phyloP scores from a whole-genome alignment of 2,113 vertebrate genomes.

The Micromys minutus region DNA sequence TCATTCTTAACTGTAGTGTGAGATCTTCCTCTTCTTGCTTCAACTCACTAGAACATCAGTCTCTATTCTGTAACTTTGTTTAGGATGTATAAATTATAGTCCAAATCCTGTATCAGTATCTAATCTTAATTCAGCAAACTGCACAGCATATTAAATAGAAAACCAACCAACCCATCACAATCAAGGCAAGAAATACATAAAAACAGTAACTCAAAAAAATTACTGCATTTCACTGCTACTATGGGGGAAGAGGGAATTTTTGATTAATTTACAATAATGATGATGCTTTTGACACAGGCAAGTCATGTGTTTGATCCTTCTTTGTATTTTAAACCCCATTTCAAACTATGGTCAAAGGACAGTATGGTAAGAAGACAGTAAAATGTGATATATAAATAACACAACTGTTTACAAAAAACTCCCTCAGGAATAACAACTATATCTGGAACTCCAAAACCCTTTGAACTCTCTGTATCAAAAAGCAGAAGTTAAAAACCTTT shows the following conservation, averaged over 20 bases:
- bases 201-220: neutral
- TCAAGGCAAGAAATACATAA: neutral
- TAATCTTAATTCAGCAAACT: conserved; percentile 40
- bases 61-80: neutral
- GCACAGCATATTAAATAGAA: conserved; percentile 2
- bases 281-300: neutral
- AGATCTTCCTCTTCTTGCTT: conserved; percentile 25
- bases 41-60: neutral
- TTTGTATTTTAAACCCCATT: conserved; percentile 25
- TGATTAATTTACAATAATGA: conserved; percentile 2
- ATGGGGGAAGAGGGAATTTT: neutral
- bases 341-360: neutral
- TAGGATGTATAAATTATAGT: neutral
- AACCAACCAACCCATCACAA: neutral
- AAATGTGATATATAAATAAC: neutral
- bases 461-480: conserved; percentile 30
- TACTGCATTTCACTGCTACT: neutral
- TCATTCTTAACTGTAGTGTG: conserved; percentile 31
- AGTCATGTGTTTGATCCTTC: neutral
- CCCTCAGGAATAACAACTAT: neutral
- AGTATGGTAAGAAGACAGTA: neutral
- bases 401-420: neutral
- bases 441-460: neutral
- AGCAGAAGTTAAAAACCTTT: conserved; percentile 41
- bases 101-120: neutral